phyloP scores from a whole-genome alignment of 2,797 vertebrate genomes.

The Eurystomus glaucurus region DNA sequence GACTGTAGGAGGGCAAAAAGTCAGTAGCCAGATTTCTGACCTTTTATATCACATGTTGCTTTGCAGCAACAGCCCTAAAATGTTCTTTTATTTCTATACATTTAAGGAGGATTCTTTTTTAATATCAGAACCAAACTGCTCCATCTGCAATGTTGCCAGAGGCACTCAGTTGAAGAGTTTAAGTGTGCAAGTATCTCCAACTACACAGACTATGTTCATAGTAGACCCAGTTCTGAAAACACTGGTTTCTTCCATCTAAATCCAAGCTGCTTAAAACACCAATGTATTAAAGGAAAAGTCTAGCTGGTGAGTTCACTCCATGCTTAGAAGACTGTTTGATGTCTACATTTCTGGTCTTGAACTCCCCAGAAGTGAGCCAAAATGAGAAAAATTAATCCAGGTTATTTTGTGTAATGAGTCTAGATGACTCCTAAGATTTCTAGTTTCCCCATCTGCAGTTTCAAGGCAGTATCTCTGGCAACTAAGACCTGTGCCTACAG shows the following conservation, averaged over 20 bases:
- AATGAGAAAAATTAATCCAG: background rate
- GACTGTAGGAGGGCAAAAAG: background rate
- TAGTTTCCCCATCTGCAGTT: background rate
- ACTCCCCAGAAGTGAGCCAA: background rate
- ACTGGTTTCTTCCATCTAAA: background rate
- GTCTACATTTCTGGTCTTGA: background rate
- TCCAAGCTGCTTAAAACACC: background rate
- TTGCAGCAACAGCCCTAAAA: background rate
- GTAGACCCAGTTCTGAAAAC: background rate
- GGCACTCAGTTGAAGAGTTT: background rate
- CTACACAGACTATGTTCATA: background rate
- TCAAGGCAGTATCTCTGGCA: background rate
- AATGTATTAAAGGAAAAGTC: background rate
- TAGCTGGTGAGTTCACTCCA: background rate
- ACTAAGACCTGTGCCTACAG: background rate
- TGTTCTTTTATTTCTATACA: background rate
- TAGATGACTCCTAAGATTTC: background rate
- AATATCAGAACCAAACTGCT: background rate
- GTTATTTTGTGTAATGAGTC: background rate
- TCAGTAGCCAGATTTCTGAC: background rate
- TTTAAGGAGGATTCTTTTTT: background rate
- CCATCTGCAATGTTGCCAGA: background rate
- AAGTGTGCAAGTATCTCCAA: background rate
- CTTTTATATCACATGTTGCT: accelerated
- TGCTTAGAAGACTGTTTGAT: background rate